Percentiles rank a stretch among this genome's conserved stretches.
phyloP scores from a whole-genome alignment of 1,140 invertebrate genomes.

The Idris sp. region DNA sequence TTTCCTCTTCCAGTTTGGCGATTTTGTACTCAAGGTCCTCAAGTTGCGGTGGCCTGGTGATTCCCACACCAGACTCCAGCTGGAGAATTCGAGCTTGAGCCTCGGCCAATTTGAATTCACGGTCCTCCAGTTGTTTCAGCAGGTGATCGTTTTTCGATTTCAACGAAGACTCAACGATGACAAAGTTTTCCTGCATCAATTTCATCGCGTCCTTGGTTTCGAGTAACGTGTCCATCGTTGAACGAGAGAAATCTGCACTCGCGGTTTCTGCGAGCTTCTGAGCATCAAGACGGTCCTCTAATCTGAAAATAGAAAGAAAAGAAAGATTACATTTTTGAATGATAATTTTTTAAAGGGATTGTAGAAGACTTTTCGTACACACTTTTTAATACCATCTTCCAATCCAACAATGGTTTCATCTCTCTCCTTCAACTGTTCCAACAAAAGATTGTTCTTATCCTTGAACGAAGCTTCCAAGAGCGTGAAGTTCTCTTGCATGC shows the following conservation, averaged over 20 bases:
- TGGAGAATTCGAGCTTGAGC: constrained; percentile 68
- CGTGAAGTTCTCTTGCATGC: constrained; percentile 88
- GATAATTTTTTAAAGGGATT: too few species aligned
- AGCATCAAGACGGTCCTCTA: constrained; percentile 64
- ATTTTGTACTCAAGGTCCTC: constrained; percentile 68
- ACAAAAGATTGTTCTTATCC: constrained; percentile 80
- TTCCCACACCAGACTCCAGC: constrained; percentile 67
- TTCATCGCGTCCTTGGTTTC: constrained; percentile 81
- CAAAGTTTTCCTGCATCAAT: constrained; percentile 81
- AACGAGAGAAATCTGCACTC: constrained; percentile 69
- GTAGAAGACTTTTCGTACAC: too few species aligned
- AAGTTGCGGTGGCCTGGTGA: constrained; percentile 47
- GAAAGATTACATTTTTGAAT: too few species aligned
- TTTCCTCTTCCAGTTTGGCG: constrained; percentile 65
- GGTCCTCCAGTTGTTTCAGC: constrained; percentile 70
- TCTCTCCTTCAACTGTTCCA: constrained; percentile 79
- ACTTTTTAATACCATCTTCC: constrained; percentile 71
- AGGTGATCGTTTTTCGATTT: constrained; percentile 73
- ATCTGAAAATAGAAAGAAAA: constrained; percentile 59
- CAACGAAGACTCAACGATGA: constrained; percentile 76
- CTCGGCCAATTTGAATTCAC: constrained; percentile 70
- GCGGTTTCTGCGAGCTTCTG: constrained; percentile 68
- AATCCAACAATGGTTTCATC: constrained; percentile 78
- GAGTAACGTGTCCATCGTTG: constrained; percentile 77
- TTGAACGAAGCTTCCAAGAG: constrained; percentile 85